These are phyloP conservation scores for Gephyroberyx darwinii DNA, from an alignment of 2,797 vertebrate genomes.

Conservation along the genomic window DNA sequence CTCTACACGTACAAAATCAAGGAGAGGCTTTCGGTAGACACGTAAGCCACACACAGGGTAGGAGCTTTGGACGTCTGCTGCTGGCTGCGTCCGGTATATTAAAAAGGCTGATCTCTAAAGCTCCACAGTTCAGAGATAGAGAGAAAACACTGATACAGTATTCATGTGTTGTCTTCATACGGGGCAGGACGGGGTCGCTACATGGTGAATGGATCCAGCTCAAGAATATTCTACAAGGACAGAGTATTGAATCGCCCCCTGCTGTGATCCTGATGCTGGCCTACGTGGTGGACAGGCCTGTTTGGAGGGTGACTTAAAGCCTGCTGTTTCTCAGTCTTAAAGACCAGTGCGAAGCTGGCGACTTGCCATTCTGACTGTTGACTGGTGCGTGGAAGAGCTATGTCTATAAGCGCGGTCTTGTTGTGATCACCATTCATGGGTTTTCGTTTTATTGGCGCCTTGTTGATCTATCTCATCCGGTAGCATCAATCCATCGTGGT, in stretches of 20 bases:
- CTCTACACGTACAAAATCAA: background rate
- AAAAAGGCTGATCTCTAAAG: slow-evolving; percentile 50
- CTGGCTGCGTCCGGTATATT: slow-evolving; percentile 33
- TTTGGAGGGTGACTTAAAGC: background rate
- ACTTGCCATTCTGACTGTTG: background rate
- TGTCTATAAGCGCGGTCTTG: background rate
- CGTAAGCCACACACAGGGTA: background rate
- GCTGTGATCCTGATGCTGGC: slow-evolving; percentile 12
- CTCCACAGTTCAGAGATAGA: slow-evolving; percentile 33
- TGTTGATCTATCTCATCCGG: slow-evolving; percentile 1
- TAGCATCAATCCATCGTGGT: background rate
- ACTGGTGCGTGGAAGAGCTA: background rate
- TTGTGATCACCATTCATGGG: background rate
- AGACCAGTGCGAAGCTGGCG: background rate
- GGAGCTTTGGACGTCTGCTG: slow-evolving; percentile 11
- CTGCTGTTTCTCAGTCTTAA: background rate
- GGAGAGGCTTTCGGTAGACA: background rate
- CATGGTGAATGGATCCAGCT: background rate
- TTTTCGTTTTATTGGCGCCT: background rate
- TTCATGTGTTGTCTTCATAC: slow-evolving; percentile 54
- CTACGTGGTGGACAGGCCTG: background rate
- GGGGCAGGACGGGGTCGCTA: background rate
- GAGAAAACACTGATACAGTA: slow-evolving; percentile 51
- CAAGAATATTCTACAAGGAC: background rate
- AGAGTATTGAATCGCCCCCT: slow-evolving; percentile 11